Conservation (phyloP, 92 coral and sea anemone species). For the Porites cylindrica region DNA sequence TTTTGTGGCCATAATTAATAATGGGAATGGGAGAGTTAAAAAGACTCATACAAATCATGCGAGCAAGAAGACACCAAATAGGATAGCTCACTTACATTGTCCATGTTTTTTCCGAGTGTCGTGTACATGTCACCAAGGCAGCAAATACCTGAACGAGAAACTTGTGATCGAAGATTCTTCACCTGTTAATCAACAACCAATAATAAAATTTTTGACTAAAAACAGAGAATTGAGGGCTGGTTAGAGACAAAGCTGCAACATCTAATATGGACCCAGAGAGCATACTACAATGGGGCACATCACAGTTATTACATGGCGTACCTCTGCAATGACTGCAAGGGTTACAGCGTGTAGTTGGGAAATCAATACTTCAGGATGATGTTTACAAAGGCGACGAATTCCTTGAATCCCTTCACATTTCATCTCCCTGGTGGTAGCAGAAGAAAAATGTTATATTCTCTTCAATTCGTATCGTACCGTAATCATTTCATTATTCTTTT, state of each 20-base stretch:
- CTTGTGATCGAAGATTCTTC: slow-evolving; percentile 97
- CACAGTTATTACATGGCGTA: slow-evolving; percentile 18
- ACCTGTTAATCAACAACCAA: slow-evolving; percentile 63
- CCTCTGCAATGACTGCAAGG: slow-evolving; percentile 91
- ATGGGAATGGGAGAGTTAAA: too few species aligned
- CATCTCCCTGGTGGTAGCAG: slow-evolving; percentile 70
- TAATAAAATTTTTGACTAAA: not conserved
- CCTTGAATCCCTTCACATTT: slow-evolving; percentile 94
- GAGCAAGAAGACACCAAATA: not conserved
- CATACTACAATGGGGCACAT: too few species aligned
- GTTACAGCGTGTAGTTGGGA: slow-evolving; percentile 82
- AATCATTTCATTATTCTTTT: not conserved
- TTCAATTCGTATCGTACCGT: not conserved
- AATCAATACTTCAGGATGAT: slow-evolving; percentile 81
- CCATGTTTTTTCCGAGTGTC: slow-evolving; percentile 91
- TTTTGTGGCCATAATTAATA: too few species aligned
- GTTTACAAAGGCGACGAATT: slow-evolving; percentile 85
- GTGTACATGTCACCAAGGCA: slow-evolving; percentile 94
- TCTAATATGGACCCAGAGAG: not conserved
- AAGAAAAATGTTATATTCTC: not conserved
- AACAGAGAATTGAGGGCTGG: too few species aligned
- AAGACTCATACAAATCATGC: too few species aligned
- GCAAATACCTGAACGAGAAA: slow-evolving; percentile 91
- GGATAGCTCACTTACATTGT: slow-evolving; percentile 70
- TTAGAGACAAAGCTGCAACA: too few species aligned